phyloP scores from a whole-genome alignment of 2,888 invertebrate species.

The Hemaris fuciformis region DNA sequence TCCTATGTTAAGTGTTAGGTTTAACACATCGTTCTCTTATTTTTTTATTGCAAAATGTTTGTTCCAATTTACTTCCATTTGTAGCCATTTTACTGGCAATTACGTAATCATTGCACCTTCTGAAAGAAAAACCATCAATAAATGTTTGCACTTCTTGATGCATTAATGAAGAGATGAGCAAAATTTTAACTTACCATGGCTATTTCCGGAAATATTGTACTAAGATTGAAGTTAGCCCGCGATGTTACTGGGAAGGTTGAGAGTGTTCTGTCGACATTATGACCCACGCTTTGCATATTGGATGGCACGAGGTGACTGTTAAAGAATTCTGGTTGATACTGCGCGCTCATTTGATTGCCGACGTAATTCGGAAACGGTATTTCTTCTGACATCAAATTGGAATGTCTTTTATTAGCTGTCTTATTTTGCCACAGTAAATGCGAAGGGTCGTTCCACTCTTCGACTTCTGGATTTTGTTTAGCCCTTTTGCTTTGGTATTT shows the following conservation, averaged over 20 bases:
- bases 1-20: not conserved
- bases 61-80: too few species aligned
- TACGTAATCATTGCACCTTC: constrained; percentile 66
- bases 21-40: not conserved
- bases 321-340: constrained; percentile 71
- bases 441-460: constrained; percentile 68
- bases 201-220: constrained; percentile 92
- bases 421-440: constrained; percentile 72
- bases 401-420: constrained; percentile 54
- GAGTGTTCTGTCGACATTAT: constrained; percentile 60
- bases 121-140: constrained; percentile 42
- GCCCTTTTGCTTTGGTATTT: constrained; percentile 70
- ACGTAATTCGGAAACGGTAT: constrained; percentile 68
- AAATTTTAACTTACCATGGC: constrained; percentile 78
- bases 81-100: not conserved
- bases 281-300: constrained; percentile 62
- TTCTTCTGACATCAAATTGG: constrained; percentile 65
- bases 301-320: constrained; percentile 69
- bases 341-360: constrained; percentile 66
- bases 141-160: not conserved
- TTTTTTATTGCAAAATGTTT: constrained; percentile 5
- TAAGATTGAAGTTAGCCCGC: constrained; percentile 89
- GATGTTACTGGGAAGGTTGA: constrained; percentile 67
- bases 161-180: not conserved
- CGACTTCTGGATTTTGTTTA: constrained; percentile 60